A percentile compares a stretch with the other conserved stretches of the same genome.
These are phyloP conservation scores for Donacobius atricapilla DNA, from an alignment of 2,113 vertebrate genomes.

Conservation along the genomic window DNA sequence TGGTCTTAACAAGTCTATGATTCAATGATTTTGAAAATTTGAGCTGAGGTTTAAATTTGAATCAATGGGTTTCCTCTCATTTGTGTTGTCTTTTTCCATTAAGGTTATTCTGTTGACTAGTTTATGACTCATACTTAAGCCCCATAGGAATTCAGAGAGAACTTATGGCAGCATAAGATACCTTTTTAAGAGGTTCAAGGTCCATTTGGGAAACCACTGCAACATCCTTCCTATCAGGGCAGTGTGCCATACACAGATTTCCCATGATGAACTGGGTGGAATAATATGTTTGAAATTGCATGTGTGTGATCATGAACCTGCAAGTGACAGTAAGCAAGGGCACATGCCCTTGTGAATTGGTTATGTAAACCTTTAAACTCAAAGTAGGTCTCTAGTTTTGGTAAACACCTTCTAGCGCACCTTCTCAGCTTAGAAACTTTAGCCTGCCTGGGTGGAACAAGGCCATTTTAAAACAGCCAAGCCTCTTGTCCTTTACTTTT, in stretches of 20 bases:
- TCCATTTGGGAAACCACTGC: background rate
- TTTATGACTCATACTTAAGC: background rate
- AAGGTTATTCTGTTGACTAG: background rate
- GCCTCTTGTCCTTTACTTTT: background rate
- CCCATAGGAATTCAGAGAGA: background rate
- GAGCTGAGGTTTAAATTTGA: background rate
- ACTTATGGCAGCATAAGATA: background rate
- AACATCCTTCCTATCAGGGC: background rate
- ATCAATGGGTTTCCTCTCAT: background rate
- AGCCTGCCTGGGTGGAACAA: background rate
- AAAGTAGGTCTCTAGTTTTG: background rate
- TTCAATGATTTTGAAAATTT: background rate
- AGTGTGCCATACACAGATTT: background rate
- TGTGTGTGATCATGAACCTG: background rate
- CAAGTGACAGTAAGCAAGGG: background rate
- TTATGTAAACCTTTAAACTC: background rate
- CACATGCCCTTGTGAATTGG: background rate
- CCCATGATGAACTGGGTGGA: background rate
- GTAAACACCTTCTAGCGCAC: background rate
- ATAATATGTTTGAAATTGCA: background rate
- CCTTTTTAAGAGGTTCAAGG: background rate
- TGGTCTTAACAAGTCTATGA: background rate
- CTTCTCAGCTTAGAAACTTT: background rate
- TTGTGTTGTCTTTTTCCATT: background rate
- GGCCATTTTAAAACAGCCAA: background rate